These are phyloP conservation scores for Melanotaenia nigrans DNA, from an alignment of 2,797 vertebrate species.

Conservation along the genomic window DNA sequence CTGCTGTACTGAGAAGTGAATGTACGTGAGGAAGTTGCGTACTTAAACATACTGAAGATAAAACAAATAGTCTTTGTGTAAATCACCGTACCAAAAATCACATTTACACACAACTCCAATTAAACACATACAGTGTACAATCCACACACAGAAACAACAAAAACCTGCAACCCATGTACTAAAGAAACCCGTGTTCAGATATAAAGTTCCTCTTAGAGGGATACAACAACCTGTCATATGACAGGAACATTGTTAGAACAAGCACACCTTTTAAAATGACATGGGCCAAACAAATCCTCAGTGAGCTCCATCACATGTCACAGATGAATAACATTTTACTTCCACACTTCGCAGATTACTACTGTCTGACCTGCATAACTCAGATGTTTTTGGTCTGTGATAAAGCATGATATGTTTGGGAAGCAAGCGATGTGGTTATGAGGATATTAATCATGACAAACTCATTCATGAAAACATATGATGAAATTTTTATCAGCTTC, in stretches of 20 bases:
- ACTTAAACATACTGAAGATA: conserved; percentile 13
- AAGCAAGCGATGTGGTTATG: conserved; percentile 20
- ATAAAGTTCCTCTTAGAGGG: conserved; percentile 4
- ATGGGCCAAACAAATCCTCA: neutral
- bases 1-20: neutral
- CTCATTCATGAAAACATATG: conserved; percentile 11
- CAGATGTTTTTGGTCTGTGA: conserved; percentile 11
- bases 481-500: neutral
- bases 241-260: neutral
- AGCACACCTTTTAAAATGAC: neutral
- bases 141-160: neutral
- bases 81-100: neutral
- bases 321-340: conserved; percentile 14
- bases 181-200: conserved; percentile 21
- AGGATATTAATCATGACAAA: conserved; percentile 46
- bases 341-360: neutral
- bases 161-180: conserved; percentile 14
- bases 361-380: conserved; percentile 10
- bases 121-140: conserved; percentile 14
- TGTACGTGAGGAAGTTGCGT: conserved; percentile 18
- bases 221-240: neutral
- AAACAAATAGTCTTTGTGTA: neutral
- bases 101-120: conserved; percentile 7
- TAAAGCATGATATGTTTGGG: conserved; percentile 25
- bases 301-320: neutral